phyloP scores from a whole-genome alignment of 1,140 invertebrate genomes.

The Tyrophagus putrescentiae region DNA sequence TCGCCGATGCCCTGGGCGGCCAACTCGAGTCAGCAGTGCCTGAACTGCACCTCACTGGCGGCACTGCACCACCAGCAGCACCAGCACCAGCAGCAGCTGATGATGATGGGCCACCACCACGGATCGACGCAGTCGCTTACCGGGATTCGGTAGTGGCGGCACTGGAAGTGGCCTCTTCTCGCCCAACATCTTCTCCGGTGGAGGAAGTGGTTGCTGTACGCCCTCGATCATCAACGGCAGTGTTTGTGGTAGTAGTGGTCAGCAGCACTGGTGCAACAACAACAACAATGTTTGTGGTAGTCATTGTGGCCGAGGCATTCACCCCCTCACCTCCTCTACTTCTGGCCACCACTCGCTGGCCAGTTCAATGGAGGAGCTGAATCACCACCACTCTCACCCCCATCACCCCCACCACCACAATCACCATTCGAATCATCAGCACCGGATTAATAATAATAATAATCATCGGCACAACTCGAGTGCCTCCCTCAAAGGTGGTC shows the following conservation, averaged over 20 bases:
- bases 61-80: background rate
- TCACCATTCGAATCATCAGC: too few species aligned
- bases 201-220: too few species aligned
- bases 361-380: constrained; percentile 13
- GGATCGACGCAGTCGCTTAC: constrained; percentile 10
- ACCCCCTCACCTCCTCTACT: background rate
- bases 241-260: too few species aligned
- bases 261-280: background rate
- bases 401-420: background rate
- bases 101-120: background rate
- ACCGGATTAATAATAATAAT: too few species aligned
- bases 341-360: background rate
- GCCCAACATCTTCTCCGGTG: background rate
- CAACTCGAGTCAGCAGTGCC: background rate
- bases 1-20: too few species aligned
- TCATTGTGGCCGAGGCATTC: too few species aligned
- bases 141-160: background rate
- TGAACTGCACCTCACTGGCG: background rate
- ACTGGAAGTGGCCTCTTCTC: background rate
- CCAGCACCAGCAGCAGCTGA: background rate
- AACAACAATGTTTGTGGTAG: background rate
- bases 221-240: too few species aligned
- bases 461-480: too few species aligned
- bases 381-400: background rate
- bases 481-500: constrained; percentile 5